Percentiles rank a stretch among this genome's conserved stretches.
Evolutionary conservation across 1,140 invertebrate genomes (phyloP).

Genomic region (Pachyrhynchus sulphureomaculatus): DNA sequence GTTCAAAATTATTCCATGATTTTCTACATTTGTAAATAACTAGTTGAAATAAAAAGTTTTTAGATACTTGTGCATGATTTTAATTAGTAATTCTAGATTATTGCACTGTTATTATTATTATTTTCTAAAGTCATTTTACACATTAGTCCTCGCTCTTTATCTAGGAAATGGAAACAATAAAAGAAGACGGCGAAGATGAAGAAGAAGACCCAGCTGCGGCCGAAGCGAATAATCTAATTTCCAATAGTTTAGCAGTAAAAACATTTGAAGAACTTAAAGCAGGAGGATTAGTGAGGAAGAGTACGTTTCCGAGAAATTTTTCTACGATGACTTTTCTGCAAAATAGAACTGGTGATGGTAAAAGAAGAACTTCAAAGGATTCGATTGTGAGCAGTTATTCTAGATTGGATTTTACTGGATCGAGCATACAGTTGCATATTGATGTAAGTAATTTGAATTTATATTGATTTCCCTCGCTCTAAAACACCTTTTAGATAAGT

Average conservation of each 20-base stretch:
- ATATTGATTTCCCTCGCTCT: no score
- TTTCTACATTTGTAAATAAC: no score
- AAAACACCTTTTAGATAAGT: no score
- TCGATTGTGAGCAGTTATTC: conserved; percentile 71
- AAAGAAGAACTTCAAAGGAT: conserved; percentile 57
- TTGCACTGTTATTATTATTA: neutral
- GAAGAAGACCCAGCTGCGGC: conserved; percentile 47
- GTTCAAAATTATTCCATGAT: no score
- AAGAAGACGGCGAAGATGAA: conserved; percentile 58
- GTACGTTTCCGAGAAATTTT: conserved; percentile 58
- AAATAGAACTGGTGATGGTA: conserved; percentile 47
- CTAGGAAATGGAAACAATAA: conserved; percentile 64
- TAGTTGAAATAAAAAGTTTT: no score
- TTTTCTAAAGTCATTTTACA: no score
- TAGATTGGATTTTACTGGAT: conserved; percentile 70
- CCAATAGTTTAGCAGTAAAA: conserved; percentile 53
- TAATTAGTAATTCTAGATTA: neutral
- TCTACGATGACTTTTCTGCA: conserved; percentile 53
- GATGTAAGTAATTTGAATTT: conserved; percentile 15
- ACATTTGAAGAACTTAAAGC: conserved; percentile 56
- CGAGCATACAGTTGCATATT: conserved; percentile 59
- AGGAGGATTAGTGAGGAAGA: conserved; percentile 50
- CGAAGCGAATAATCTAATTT: conserved; percentile 46
- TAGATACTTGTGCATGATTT: neutral
- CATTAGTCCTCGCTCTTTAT: no score